Base-by-base conservation (phyloP, 2,113 vertebrate species). In the Neofelis nebulosa region DNA sequence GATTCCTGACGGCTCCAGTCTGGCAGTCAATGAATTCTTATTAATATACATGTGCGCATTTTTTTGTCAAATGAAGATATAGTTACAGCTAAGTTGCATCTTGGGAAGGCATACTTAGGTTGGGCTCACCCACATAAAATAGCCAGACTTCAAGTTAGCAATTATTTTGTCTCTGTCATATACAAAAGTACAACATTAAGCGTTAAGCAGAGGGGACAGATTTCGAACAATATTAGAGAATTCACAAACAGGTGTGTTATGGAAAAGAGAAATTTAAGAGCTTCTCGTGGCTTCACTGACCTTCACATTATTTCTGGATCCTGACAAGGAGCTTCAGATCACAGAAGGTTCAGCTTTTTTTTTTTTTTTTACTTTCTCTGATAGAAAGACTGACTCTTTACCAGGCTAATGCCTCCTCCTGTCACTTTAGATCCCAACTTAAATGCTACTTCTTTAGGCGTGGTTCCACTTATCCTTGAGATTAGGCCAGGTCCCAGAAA, bases 11-110 rank as follows among this genome's bases (percentile, higher is more conserved):
- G 69, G 27, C 15, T 92, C 19, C 38, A 52, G 25, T 52, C 55
- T 85, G 23, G 13, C 23, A 36, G n/a, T 9, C 74, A 68, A 48
- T 80, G 63, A 95, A 84, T 63, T 96, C 12, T 85, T 91, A 85
- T 55, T 74, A 71, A 57, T 41, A 78, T 33, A 79, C 68, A 68
- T 81, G 4, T 45, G 7, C 19, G 0, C 3, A 41, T 69, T 55
- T 94, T 83, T 52, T 80, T 73, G 19, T 73, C 84, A 29, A 87
- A 85, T 86, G 61, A 96, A 93, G 95, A 55, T 73, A 52, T 14
- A 52, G 8, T 83, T 57, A 29, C 36, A 15, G 14, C 36, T 87
- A 45, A 38, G 18, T 65, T 66, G 86, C 13, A 38, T 71, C 63
- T 33, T 61, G 48, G 12, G 11, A 29, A 89, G 13, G 12, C 41